Base-by-base conservation (phyloP, 2,113 vertebrate genomes). In the Oostethus manadensis region DNA sequence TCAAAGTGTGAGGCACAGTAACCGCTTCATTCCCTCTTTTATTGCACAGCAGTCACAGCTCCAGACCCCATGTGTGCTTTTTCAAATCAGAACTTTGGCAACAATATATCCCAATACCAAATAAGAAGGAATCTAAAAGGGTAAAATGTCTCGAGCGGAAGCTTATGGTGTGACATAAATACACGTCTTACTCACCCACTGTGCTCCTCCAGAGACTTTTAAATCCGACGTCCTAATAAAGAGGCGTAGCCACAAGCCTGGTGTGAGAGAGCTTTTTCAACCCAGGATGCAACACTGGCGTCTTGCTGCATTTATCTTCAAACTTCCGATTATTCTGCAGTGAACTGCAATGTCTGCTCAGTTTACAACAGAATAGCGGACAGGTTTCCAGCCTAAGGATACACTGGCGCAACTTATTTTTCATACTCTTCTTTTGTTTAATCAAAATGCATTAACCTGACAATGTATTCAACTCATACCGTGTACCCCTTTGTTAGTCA, bases 251-350 rank as follows among this genome's bases (percentile, higher is more conserved):
- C 79, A 71, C 55, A 17, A 67, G 70, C 66, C 77, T 11, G 15
- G 51, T 44, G 42, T 60, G 61, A 42, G 51, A 40, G 55, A 20
- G 73, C 77, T 80, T 78, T 79, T 78, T 74, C 77, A 85, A 88
- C 74, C 79, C 43, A 22, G 67, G 62, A 59, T 71, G 62, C 29
- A 33, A 1, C 29, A 33, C 29, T 33, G 7, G 29, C 29, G 29
- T 7, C 29, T 33, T 64, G 58, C 74, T 80, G 74, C 76, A 82
- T 88, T 87, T 66, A 89, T 85, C 80, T 78, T 63, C 66, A 86
- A 87, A 86, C 84, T 87, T 83, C 73, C 77, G 78, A 87, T 89
- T 88, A 88, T 88, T 80, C 76, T 50, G 78, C 79, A 79, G 77
- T 71, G 76, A 88, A 82, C 77, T 78, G 73, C 66, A 84, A 88